Percentiles rank a stretch among this genome's conserved stretches.
Evolutionary conservation across 1,140 invertebrate species (phyloP).

Genomic region (Sipha flava): DNA sequence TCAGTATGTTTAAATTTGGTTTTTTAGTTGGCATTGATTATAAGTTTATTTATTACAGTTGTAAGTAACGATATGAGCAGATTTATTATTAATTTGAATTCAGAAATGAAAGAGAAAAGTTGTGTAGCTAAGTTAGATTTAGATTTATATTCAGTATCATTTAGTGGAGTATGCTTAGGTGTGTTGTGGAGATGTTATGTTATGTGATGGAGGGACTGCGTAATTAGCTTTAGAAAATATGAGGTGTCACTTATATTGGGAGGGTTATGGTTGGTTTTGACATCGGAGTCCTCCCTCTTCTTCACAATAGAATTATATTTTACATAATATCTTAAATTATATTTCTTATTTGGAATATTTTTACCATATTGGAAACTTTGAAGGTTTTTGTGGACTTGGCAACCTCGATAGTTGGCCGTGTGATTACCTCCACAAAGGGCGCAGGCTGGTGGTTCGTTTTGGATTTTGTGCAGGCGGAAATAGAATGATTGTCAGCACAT

Average conservation of each 20-base stretch:
- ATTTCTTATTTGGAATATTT: too few species aligned
- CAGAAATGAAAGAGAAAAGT: neutral
- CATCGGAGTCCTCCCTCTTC: neutral
- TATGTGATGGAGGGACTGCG: neutral
- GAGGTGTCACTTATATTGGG: neutral
- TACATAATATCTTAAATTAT: neutral
- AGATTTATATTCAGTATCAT: too few species aligned
- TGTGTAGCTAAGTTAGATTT: neutral
- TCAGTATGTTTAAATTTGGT: neutral
- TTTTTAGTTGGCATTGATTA: neutral
- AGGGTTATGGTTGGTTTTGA: neutral
- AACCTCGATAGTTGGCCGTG: constrained; percentile 16
- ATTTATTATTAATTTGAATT: constrained; percentile 1
- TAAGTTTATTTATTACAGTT: neutral
- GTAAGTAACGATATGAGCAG: neutral
- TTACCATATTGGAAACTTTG: neutral
- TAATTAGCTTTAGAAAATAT: neutral
- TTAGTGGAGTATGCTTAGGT: too few species aligned
- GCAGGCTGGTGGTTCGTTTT: neutral
- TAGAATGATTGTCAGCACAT: constrained; percentile 24
- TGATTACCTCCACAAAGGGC: neutral
- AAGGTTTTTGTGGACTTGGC: constrained; percentile 14
- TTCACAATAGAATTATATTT: neutral
- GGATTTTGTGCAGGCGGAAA: neutral
- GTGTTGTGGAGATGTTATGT: too few species aligned